Percentiles rank a stretch among this genome's conserved stretches.
phyloP scores from a whole-genome alignment of 2,797 vertebrate genomes.

The Choloepus didactylus region DNA sequence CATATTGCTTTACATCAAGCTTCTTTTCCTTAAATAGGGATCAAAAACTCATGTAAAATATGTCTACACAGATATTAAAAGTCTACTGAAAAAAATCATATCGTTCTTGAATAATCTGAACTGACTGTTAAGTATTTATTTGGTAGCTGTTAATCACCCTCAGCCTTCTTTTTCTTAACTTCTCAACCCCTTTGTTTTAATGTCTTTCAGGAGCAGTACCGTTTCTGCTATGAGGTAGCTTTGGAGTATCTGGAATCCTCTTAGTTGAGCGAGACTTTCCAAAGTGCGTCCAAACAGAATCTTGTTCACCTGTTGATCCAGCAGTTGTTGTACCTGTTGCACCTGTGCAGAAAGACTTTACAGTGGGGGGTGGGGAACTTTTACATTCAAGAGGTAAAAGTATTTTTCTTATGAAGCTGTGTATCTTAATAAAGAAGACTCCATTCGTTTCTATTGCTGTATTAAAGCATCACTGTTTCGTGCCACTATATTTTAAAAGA shows the following conservation, averaged over 20 bases:
- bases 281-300: slow-evolving; percentile 81
- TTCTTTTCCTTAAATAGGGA: slow-evolving; percentile 8
- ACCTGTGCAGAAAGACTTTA: slow-evolving; percentile 89
- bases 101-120: not conserved
- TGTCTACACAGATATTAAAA: not conserved
- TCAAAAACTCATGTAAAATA: slow-evolving; percentile 24
- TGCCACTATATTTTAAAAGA: slow-evolving; percentile 89
- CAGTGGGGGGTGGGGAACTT: slow-evolving; percentile 86
- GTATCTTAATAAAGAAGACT: slow-evolving; percentile 91
- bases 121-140: not conserved
- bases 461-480: slow-evolving; percentile 88
- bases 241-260: slow-evolving; percentile 98
- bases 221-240: slow-evolving; percentile 97
- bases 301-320: slow-evolving; percentile 82
- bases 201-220: slow-evolving; percentile 95
- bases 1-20: not conserved
- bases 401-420: slow-evolving; percentile 93
- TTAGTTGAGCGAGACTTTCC: slow-evolving; percentile 86
- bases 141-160: not conserved
- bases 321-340: slow-evolving; percentile 60
- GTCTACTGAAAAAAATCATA: not conserved
- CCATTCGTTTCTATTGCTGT: slow-evolving; percentile 90
- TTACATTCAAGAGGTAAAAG: slow-evolving; percentile 90
- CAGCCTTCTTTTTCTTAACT: not conserved
- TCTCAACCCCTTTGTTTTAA: not conserved